A percentile compares a stretch with the other conserved stretches of the same genome.
Evolutionary conservation across 1,140 invertebrate species (phyloP).

Genomic region (Callitettix versicolor): DNA sequence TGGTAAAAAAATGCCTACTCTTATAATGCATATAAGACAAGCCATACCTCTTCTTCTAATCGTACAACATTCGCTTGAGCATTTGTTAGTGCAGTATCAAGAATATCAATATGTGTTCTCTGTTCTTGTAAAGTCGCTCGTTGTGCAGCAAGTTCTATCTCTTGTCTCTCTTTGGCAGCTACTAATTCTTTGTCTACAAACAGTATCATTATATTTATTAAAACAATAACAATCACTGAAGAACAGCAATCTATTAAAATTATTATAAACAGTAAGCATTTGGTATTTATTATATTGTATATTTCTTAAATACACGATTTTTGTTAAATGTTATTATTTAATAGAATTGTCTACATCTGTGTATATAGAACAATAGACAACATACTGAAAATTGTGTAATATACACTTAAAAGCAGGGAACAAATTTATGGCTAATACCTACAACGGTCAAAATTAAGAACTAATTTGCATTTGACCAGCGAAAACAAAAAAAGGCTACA

Average conservation of each 20-base stretch:
- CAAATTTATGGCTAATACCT: too few species aligned
- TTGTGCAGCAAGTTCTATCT: slow-evolving; percentile 82
- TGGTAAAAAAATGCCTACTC: too few species aligned
- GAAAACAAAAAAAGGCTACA: too few species aligned
- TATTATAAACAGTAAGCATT: too few species aligned
- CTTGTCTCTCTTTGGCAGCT: slow-evolving; percentile 77
- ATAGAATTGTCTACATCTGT: too few species aligned
- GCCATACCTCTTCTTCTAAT: slow-evolving; percentile 72
- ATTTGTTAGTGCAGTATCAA: slow-evolving; percentile 83
- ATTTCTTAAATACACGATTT: neutral
- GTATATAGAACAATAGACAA: neutral
- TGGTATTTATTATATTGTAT: neutral
- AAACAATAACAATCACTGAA: too few species aligned
- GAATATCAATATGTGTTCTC: slow-evolving; percentile 82
- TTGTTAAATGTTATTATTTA: too few species aligned
- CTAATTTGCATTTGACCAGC: too few species aligned
- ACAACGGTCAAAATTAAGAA: too few species aligned
- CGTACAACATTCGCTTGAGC: slow-evolving; percentile 80
- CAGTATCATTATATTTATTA: neutral
- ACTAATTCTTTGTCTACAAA: slow-evolving; percentile 73
- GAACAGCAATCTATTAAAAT: slow-evolving; percentile 18
- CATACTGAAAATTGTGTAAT: too few species aligned
- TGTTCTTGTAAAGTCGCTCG: slow-evolving; percentile 82
- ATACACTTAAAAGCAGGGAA: too few species aligned
- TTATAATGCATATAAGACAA: too few species aligned